These are phyloP conservation scores for Acanthosepion pharaonis DNA, from an alignment of 2,888 invertebrate species.

Conservation along the genomic window DNA sequence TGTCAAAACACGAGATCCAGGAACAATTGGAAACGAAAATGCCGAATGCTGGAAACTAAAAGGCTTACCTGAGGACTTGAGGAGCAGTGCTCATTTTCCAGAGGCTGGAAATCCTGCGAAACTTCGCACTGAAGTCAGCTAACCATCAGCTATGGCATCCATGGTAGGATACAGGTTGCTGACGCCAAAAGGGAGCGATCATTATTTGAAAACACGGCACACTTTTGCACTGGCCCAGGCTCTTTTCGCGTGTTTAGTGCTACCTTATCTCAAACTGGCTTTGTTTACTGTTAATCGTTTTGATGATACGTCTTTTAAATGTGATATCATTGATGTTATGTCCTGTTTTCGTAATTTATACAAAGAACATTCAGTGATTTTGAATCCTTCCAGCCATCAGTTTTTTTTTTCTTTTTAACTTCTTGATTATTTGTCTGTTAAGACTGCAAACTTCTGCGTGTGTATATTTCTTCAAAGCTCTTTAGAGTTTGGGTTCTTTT, in stretches of 20 bases:
- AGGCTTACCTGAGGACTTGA: constrained; percentile 47
- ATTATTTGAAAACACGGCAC: constrained; percentile 34
- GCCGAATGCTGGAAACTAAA: background rate
- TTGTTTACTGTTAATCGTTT: constrained; percentile 33
- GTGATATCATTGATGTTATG: background rate
- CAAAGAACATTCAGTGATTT: background rate
- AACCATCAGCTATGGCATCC: constrained; percentile 48
- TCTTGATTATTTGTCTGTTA: background rate
- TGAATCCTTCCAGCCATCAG: background rate
- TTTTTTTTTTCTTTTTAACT: background rate
- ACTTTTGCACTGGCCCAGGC: background rate
- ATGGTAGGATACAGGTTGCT: constrained; percentile 48
- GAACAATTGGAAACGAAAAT: background rate
- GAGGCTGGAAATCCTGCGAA: constrained; percentile 47
- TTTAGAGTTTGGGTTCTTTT: background rate
- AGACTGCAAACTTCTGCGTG: background rate
- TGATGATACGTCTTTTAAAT: background rate
- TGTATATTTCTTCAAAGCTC: background rate
- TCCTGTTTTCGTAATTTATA: background rate
- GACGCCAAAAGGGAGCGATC: constrained; percentile 47
- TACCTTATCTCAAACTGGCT: background rate
- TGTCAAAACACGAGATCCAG: background rate
- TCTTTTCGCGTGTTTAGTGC: background rate
- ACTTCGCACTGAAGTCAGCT: constrained; percentile 44
- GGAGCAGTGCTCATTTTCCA: constrained; percentile 48